These are phyloP conservation scores for Caloenas nicobarica DNA, from an alignment of 2,113 vertebrate species.

Conservation along the genomic window DNA sequence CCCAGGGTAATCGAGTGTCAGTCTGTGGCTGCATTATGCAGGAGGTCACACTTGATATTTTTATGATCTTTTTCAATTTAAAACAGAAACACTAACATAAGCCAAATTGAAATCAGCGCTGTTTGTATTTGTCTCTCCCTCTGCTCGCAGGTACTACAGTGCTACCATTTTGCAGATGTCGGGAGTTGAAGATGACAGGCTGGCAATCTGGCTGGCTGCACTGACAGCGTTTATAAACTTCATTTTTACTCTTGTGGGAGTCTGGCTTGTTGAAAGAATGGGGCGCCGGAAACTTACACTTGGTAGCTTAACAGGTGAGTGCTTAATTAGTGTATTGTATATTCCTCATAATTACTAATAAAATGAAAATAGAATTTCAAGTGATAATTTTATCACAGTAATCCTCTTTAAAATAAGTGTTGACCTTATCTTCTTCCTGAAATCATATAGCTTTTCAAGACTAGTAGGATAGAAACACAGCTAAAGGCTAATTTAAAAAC, in stretches of 20 bases:
- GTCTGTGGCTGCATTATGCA: neutral
- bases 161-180: conserved; percentile 99
- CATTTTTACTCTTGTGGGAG: conserved; percentile 92
- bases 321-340: neutral
- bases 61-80: neutral
- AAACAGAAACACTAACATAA: neutral
- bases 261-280: conserved; percentile 95
- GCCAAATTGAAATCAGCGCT: neutral
- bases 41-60: neutral
- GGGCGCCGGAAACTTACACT: conserved; percentile 92
- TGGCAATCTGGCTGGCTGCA: conserved; percentile 95
- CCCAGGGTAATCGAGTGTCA: neutral
- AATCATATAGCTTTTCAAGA: neutral
- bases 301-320: conserved; percentile 88
- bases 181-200: conserved; percentile 88
- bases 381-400: neutral
- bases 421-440: neutral
- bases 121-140: neutral
- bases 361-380: neutral
- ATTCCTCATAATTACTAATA: neutral
- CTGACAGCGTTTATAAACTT: conserved; percentile 95
- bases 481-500: neutral
- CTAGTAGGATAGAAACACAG: neutral
- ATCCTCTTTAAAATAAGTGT: neutral
- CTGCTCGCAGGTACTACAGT: conserved; percentile 90